Evolutionary conservation across 2,113 vertebrate genomes (phyloP).

Genomic region (Epinephelus lanceolatus): DNA sequence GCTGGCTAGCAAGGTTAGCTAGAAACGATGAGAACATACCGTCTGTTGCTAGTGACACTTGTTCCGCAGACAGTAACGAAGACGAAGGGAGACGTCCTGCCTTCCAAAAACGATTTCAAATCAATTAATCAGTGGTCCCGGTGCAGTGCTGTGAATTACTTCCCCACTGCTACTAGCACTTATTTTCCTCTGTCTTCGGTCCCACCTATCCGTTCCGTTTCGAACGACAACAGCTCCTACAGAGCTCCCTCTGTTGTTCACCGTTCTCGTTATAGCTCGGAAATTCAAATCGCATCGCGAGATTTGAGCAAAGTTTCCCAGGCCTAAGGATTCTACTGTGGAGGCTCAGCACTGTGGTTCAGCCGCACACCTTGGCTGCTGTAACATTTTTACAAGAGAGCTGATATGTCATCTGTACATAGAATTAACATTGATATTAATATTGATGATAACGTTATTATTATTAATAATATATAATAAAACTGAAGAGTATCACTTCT

Average conservation of each 20-base stretch:
- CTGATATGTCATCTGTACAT: background rate
- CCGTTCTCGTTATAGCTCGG: conserved; percentile 65
- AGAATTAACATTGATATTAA: background rate
- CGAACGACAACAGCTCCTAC: conserved; percentile 61
- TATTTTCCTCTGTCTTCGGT: conserved; percentile 58
- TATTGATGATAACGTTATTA: background rate
- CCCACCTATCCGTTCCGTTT: conserved; percentile 67
- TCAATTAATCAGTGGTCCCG: background rate
- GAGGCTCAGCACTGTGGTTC: background rate
- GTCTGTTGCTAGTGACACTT: conserved; percentile 72
- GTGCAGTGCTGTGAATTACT: conserved; percentile 24
- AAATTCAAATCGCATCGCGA: conserved; percentile 81
- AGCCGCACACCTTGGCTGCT: background rate
- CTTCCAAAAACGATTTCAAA: conserved; percentile 1
- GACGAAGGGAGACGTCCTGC: conserved; percentile 1
- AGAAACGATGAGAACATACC: conserved; percentile 74
- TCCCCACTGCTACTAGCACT: conserved; percentile 28
- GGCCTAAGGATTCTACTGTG: background rate
- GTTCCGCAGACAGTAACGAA: conserved; percentile 39
- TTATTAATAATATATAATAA: background rate
- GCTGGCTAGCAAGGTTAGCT: conserved; percentile 69
- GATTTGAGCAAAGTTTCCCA: conserved; percentile 28
- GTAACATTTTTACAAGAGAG: background rate
- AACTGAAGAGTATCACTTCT: background rate
- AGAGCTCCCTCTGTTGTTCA: conserved; percentile 67